Evolutionary conservation across 2,113 vertebrate genomes (phyloP).

Genomic region (Pygoscelis antarcticus): DNA sequence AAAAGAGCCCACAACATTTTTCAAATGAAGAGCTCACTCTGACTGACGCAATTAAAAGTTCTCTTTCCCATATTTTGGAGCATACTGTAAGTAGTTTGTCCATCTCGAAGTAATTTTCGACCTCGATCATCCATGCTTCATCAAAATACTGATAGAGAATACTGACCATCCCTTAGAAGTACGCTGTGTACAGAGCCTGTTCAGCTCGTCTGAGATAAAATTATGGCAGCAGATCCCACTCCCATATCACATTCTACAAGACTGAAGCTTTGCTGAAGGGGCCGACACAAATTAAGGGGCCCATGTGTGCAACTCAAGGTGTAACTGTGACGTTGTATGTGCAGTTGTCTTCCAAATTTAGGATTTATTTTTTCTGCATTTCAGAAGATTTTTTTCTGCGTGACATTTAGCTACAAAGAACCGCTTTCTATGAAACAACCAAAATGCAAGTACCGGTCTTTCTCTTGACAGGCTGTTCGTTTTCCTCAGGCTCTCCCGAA

Average conservation of each 20-base stretch:
- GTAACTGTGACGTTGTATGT: neutral
- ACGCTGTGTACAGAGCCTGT: neutral
- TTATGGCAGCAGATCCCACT: neutral
- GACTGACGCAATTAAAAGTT: neutral
- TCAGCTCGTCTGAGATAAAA: neutral
- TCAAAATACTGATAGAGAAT: neutral
- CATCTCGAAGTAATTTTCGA: neutral
- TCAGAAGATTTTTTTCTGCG: neutral
- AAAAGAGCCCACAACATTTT: neutral
- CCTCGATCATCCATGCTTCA: neutral
- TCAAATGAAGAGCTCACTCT: neutral
- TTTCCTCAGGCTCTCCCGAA: slow-evolving; percentile 86
- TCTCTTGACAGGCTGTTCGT: slow-evolving; percentile 79
- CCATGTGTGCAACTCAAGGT: neutral
- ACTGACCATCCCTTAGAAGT: neutral
- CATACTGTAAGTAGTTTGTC: neutral
- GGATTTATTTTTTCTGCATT: neutral
- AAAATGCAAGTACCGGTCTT: slow-evolving; percentile 68
- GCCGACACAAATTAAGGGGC: neutral
- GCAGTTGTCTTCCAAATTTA: neutral
- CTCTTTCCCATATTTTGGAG: neutral
- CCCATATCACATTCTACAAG: neutral
- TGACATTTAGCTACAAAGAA: neutral
- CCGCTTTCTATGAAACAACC: neutral
- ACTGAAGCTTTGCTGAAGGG: neutral